A percentile compares a stretch with the other conserved stretches of the same genome.
Evolutionary conservation across 2,113 vertebrate species (phyloP).

Genomic region (Copsychus sechellarum): DNA sequence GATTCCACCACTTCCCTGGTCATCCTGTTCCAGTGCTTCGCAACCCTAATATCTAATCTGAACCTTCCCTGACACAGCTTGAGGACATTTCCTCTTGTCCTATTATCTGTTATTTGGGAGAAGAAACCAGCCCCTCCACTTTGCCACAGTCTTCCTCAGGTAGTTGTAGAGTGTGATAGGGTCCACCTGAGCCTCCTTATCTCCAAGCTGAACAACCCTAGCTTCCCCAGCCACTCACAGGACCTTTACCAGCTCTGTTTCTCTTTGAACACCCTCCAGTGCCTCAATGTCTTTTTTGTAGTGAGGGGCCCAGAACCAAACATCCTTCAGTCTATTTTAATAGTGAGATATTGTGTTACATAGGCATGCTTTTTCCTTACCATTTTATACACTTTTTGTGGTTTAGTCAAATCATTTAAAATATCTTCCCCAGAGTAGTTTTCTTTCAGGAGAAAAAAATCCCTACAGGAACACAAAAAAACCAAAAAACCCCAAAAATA

Average conservation of each 20-base stretch:
- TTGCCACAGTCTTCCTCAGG: accelerated
- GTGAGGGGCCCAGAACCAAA: not conserved
- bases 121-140: accelerated
- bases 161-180: not conserved
- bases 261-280: accelerated
- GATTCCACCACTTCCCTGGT: not conserved
- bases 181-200: not conserved
- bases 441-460: not conserved
- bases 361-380: not conserved
- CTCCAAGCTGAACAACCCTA: not conserved
- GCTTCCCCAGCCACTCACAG: accelerated
- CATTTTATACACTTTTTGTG: not conserved
- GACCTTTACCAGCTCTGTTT: not conserved
- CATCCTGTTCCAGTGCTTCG: not conserved
- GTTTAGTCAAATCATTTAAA: not conserved
- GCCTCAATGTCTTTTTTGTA: not conserved
- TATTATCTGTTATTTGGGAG: not conserved
- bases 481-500: not conserved
- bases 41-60: not conserved
- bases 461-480: not conserved
- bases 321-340: not conserved
- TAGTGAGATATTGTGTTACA: not conserved
- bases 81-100: not conserved
- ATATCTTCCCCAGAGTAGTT: not conserved
- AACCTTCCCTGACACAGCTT: not conserved